Evolutionary conservation across 2,113 vertebrate genomes (phyloP).

Genomic region (Aegotheles bennettii): DNA sequence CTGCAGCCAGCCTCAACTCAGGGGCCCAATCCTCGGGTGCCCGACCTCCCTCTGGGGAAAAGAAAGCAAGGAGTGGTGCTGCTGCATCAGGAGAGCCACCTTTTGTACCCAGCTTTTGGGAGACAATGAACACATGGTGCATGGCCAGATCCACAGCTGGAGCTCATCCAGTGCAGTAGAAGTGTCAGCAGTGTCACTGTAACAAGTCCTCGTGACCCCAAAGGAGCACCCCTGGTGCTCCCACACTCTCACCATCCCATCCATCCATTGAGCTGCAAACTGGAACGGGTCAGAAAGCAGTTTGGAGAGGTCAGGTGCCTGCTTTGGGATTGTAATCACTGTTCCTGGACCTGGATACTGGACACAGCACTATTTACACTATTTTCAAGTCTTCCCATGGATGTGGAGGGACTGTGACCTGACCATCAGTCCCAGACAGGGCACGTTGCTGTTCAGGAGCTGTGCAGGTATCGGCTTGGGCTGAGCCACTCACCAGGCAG

Average conservation of each 20-base stretch:
- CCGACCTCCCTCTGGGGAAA: background rate
- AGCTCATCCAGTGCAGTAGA: background rate
- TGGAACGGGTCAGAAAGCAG: background rate
- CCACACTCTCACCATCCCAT: background rate
- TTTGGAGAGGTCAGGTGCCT: background rate
- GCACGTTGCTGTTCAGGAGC: background rate
- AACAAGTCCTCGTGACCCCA: background rate
- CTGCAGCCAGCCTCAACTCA: background rate
- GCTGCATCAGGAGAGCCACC: background rate
- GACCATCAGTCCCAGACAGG: background rate
- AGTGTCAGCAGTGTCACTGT: background rate
- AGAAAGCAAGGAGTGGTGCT: background rate
- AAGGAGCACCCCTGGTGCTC: background rate
- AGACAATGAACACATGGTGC: background rate
- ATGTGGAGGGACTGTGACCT: background rate
- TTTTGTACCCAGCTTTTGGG: background rate
- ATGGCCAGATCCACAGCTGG: background rate
- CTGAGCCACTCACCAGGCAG: background rate
- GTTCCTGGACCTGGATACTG: background rate
- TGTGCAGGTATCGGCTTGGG: accelerated
- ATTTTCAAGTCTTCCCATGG: background rate
- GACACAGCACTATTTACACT: background rate
- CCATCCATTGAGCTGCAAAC: background rate
- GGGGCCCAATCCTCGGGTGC: accelerated
- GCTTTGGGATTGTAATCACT: background rate